Conservation (phyloP, 2,113 vertebrate species). For the Himantopus leucocephalus region DNA sequence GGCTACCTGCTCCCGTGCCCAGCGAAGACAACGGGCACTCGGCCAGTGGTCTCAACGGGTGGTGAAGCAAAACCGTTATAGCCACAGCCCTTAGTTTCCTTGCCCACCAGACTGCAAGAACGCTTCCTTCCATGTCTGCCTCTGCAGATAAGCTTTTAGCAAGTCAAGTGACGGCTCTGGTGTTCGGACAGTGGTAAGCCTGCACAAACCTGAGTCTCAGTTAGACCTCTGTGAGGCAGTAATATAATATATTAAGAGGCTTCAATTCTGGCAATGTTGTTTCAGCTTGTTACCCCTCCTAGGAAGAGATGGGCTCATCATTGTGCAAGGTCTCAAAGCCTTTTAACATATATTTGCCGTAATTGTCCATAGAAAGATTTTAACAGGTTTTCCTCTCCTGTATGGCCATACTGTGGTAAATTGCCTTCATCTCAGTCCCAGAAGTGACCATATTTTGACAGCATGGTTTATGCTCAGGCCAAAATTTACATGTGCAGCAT, state of each 20-base stretch:
- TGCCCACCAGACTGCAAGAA: neutral
- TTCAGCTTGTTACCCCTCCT: neutral
- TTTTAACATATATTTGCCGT: neutral
- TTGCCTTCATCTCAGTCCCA: neutral
- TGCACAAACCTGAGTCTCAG: neutral
- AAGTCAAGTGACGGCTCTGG: neutral
- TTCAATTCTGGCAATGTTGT: neutral
- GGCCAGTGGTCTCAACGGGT: accelerated
- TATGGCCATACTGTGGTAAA: neutral
- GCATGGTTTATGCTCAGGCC: neutral
- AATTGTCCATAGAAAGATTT: neutral
- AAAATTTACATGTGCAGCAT: neutral
- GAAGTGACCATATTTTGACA: neutral
- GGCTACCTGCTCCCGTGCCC: neutral
- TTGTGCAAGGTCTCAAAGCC: neutral
- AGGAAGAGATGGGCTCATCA: neutral
- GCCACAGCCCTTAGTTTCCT: neutral
- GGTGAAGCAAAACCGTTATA: neutral
- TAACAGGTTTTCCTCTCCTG: neutral
- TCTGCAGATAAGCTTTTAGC: neutral
- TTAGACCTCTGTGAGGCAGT: neutral
- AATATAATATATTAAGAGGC: neutral
- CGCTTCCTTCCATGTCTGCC: neutral
- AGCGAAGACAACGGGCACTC: accelerated
- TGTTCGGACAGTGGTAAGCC: neutral